Base-by-base conservation (phyloP, 2,888 invertebrate species). In the Bibio marci region DNA sequence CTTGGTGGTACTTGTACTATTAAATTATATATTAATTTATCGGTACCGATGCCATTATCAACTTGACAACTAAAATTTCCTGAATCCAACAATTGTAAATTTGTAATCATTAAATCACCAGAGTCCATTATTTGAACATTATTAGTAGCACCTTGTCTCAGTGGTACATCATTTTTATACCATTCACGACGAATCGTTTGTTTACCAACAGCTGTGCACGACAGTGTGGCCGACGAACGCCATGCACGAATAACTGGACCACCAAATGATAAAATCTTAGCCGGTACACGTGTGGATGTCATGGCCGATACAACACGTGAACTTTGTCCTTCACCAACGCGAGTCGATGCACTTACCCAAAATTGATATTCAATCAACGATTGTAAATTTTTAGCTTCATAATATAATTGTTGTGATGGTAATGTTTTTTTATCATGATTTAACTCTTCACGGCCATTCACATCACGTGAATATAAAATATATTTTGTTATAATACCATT, bases 401-500 rank as follows among this genome's bases (percentile, higher is more conserved):
- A 77, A 41, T 65, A 69, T 3, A 70, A 70, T 48, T 73, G 73
- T 45, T 73, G 71, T 2, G 73, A 70, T 3, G 73, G 71, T 38
- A 79, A 59, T 18, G 68, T 73, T 44, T 73, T 66, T 50, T 77
- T 77, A 35, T 71, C 73, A 46, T 77, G 75, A 51, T 77, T 76
- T 13, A 77, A 54, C 53, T 78, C 78, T 47, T 76, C 73, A 6
- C 73, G 65, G 0, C 76, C 76, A 47, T 76, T 75, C 39, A 76
- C 71, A 35, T 75, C 73, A 38, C 72, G 65, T 30, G 75, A 74
- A 51, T 80, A 80, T 4, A 80, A 61, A 52, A 71, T 78, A 57
- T 78, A 86, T 55, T 80, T 79, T 15, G 74, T 76, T 38, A 86
- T 71, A 41, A 77, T 60, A 10, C 86, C 86, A 53, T 86, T 86